These are phyloP conservation scores for Agrotis clavis DNA, from an alignment of 2,888 invertebrate species.

Conservation along the genomic window DNA sequence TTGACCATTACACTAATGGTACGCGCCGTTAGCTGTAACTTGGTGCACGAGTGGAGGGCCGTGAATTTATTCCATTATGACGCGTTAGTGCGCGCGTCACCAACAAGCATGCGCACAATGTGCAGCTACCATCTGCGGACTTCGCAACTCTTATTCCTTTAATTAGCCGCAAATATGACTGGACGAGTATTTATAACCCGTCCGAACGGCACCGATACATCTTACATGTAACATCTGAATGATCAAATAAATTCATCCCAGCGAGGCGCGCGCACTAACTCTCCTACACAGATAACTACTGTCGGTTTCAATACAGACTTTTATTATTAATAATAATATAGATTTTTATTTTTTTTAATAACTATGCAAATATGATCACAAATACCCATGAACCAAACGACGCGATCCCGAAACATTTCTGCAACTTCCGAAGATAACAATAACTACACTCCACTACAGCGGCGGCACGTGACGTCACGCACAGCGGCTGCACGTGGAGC, in stretches of 20 bases:
- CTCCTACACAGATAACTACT: constrained; percentile 75
- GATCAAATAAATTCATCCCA: constrained; percentile 38
- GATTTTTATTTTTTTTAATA: constrained; percentile 84
- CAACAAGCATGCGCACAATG: constrained; percentile 49
- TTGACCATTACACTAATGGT: constrained; percentile 88
- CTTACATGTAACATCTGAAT: constrained; percentile 32
- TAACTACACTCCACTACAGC: constrained; percentile 79
- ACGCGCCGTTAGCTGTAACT: constrained; percentile 82
- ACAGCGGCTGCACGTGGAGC: constrained; percentile 12
- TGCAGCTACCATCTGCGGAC: constrained; percentile 59
- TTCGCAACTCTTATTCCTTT: constrained; percentile 66
- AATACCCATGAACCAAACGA: constrained; percentile 88
- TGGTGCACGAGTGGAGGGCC: constrained; percentile 85
- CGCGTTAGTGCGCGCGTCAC: constrained; percentile 70
- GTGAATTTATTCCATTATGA: constrained; percentile 71
- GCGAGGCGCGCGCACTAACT: constrained; percentile 67
- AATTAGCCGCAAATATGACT: constrained; percentile 76
- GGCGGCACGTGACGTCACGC: constrained; percentile 34
- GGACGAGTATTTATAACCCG: constrained; percentile 79
- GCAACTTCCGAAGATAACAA: constrained; percentile 82
- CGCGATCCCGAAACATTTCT: constrained; percentile 82
- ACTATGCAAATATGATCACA: constrained; percentile 90
- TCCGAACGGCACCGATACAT: constrained; percentile 62
- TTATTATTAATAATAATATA: constrained; percentile 83
- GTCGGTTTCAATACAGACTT: constrained; percentile 83